phyloP scores from a whole-genome alignment of 2,797 vertebrate species.

The Harpagifer antarcticus region DNA sequence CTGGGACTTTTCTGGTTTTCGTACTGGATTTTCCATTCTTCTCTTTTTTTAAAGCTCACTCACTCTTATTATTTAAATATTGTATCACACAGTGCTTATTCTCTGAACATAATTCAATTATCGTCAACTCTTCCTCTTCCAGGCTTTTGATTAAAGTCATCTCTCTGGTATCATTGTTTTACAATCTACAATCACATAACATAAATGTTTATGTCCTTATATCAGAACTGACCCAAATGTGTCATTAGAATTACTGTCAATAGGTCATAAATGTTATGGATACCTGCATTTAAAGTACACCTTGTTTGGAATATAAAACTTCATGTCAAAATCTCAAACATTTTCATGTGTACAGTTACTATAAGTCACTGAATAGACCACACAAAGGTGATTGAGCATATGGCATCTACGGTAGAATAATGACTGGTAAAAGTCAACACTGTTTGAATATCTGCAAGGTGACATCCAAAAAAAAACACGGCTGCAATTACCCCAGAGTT shows the following conservation, averaged over 20 bases:
- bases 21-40: background rate
- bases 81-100: background rate
- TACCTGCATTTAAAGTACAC: too few relatives aligned
- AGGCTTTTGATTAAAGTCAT: background rate
- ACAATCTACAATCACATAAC: constrained; percentile 2
- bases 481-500: too few relatives aligned
- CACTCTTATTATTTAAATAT: background rate
- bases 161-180: background rate
- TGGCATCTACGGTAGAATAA: too few relatives aligned
- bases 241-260: background rate
- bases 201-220: background rate
- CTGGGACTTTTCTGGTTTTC: constrained; percentile 18
- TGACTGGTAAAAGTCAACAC: too few relatives aligned
- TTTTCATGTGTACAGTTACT: too few relatives aligned
- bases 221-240: background rate
- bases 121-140: background rate
- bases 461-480: too few relatives aligned
- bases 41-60: background rate
- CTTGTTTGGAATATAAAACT: too few relatives aligned
- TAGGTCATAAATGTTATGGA: background rate
- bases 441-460: too few relatives aligned
- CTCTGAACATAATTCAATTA: constrained; percentile 13
- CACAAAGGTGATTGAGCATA: too few relatives aligned
- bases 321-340: too few relatives aligned
- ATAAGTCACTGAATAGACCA: too few relatives aligned